Evolutionary conservation across 1,140 invertebrate species (phyloP).

Genomic region (Drosophila sucinea): DNA sequence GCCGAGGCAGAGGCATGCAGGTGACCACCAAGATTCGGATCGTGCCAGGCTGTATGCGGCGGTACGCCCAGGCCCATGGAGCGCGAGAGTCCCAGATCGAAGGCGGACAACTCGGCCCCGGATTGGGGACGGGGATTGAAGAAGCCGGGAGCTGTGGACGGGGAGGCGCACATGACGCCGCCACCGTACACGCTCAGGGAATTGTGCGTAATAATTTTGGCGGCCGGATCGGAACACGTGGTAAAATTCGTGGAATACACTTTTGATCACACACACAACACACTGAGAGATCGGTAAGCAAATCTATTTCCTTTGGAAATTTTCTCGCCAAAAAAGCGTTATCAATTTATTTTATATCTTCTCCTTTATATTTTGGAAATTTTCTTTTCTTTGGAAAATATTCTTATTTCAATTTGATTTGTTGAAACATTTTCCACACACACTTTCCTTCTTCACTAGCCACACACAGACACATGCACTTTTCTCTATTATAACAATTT

Average conservation of each 20-base stretch:
- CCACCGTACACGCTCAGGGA: slow-evolving; percentile 83
- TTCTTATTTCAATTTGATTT: slow-evolving; percentile 33
- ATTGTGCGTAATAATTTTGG: slow-evolving; percentile 84
- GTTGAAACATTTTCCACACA: slow-evolving; percentile 25
- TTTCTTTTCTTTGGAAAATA: slow-evolving; percentile 7
- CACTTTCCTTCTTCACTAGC: slow-evolving; percentile 8
- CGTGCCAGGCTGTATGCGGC: slow-evolving; percentile 87
- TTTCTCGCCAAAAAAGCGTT: slow-evolving; percentile 27
- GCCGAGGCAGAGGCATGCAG: slow-evolving; percentile 75
- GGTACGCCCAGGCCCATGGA: slow-evolving; percentile 89
- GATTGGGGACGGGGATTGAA: slow-evolving; percentile 82
- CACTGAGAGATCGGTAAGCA: slow-evolving; percentile 37
- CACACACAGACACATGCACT: slow-evolving; percentile 41
- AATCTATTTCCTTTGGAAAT: slow-evolving; percentile 32
- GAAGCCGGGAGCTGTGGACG: slow-evolving; percentile 83
- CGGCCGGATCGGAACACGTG: slow-evolving; percentile 81
- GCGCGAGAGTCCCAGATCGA: slow-evolving; percentile 86
- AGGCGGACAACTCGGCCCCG: slow-evolving; percentile 82
- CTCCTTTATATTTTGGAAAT: background rate
- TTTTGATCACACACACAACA: slow-evolving; percentile 58
- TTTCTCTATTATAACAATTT: slow-evolving; percentile 12
- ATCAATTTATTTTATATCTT: slow-evolving; percentile 13
- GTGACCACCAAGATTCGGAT: slow-evolving; percentile 84
- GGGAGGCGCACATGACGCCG: slow-evolving; percentile 83
- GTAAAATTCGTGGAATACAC: slow-evolving; percentile 77